phyloP scores from a whole-genome alignment of 2,888 invertebrate genomes.

The Drosophila nr. medialis region DNA sequence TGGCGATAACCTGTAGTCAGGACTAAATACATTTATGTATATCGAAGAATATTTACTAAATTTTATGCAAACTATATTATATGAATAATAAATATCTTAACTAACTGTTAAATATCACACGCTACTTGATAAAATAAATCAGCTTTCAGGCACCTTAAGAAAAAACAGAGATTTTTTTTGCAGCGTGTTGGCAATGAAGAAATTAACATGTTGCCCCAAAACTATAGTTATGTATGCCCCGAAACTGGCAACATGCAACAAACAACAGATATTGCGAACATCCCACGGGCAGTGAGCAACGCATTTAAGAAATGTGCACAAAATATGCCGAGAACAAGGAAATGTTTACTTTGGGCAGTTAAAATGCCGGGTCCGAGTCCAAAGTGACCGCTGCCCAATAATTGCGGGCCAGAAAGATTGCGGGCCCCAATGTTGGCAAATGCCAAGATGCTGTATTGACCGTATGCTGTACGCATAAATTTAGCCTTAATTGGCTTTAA shows the following conservation, averaged over 20 bases:
- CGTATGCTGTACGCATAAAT: conserved; percentile 76
- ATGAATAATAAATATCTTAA: background rate
- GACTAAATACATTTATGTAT: background rate
- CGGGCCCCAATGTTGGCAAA: conserved; percentile 26
- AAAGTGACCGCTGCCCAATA: conserved; percentile 60
- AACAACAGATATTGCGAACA: conserved; percentile 31
- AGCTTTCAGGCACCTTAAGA: background rate
- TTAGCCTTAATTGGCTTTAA: conserved; percentile 80
- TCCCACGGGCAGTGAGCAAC: conserved; percentile 38
- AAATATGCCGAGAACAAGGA: conserved; percentile 72
- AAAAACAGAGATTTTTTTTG: conserved; percentile 5
- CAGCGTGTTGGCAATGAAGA: conserved; percentile 61
- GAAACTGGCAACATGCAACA: conserved; percentile 47
- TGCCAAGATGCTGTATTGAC: conserved; percentile 54
- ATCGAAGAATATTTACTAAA: background rate
- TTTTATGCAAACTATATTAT: background rate
- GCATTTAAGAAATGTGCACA: conserved; percentile 67
- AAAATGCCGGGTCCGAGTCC: conserved; percentile 56
- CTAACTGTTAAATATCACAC: background rate
- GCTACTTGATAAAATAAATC: conserved; percentile 8
- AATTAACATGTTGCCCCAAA: conserved; percentile 76
- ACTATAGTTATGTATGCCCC: conserved; percentile 70
- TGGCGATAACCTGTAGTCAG: background rate
- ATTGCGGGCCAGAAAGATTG: conserved; percentile 46
- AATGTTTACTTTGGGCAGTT: conserved; percentile 76